Base-by-base conservation (phyloP, 2,113 vertebrate genomes). In the Synchiropus splendidus region DNA sequence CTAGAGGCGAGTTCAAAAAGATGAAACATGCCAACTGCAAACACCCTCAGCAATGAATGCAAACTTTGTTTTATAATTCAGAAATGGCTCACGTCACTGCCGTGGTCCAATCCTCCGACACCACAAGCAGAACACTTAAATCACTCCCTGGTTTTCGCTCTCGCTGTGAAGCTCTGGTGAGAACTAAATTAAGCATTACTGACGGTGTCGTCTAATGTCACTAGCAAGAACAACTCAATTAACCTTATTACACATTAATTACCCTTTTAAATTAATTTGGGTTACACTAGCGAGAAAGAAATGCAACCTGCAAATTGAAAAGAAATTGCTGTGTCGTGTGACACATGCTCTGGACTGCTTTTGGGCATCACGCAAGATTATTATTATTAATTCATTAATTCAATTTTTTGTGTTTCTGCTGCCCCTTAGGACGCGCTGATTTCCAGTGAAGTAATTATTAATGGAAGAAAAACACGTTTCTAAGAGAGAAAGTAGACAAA, bases 301-400 rank as follows among this genome's bases (percentile, higher is more conserved):
- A 33, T 38, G 35, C 49, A 48, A 48, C 53, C 38, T 44, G 30
- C 6, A 10, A n/a, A 27, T 36, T 30, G 16, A 52, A 8, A 8
- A 27, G 8, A 27, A n/a, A n/a, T n/a, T n/a, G n/a, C n/a, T 27
- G 8, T 27, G 21, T 27, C 42, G 50, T 40, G 48, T 67, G 64
- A 63, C 50, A 61, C 48, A 36, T 58, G 49, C 45, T 46, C 17
- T 41, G 12, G 27, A 36, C 42, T n/a, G 48, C 61, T 74, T 72
- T 78, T 59, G 68, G 63, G 36, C 47, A 58, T 52, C n/a, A n/a
- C n/a, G n/a, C n/a, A n/a, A n/a, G n/a, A n/a, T n/a, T n/a, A n/a
- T n/a, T n/a, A n/a, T n/a, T n/a, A n/a, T n/a, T n/a, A n/a, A n/a
- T n/a, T n/a, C n/a, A n/a, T n/a, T n/a, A n/a, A n/a, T n/a, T n/a